Evolutionary conservation across 2,888 invertebrate genomes (phyloP).

Genomic region (Baronia brevicornis): DNA sequence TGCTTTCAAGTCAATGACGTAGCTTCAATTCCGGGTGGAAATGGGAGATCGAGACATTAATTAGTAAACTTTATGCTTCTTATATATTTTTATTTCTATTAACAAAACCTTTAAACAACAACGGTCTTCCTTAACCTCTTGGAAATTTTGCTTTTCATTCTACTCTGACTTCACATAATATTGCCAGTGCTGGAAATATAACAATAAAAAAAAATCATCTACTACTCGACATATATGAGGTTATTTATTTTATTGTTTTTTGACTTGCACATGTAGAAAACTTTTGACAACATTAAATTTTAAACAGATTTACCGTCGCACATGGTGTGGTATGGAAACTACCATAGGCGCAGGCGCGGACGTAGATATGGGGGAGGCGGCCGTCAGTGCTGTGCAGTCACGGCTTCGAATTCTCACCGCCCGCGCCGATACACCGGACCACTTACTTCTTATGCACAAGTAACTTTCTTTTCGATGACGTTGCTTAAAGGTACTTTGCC

Average conservation of each 20-base stretch:
- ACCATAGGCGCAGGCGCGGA: slow-evolving; percentile 27
- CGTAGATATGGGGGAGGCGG: slow-evolving; percentile 48
- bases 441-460: slow-evolving; percentile 67
- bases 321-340: slow-evolving; percentile 51
- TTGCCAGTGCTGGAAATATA: too few relatives aligned
- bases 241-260: neutral
- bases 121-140: too few relatives aligned
- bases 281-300: slow-evolving; percentile 2
- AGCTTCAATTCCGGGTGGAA: too few relatives aligned
- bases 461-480: slow-evolving; percentile 21
- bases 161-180: too few relatives aligned
- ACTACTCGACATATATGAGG: too few relatives aligned
- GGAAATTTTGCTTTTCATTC: too few relatives aligned
- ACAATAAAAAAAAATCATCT: too few relatives aligned
- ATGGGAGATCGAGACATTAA: too few relatives aligned
- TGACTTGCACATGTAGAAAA: neutral
- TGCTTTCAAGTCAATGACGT: too few relatives aligned
- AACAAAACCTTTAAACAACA: too few relatives aligned
- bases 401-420: slow-evolving; percentile 50
- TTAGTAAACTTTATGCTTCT: too few relatives aligned
- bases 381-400: slow-evolving; percentile 46
- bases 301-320: slow-evolving; percentile 77
- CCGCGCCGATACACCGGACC: slow-evolving; percentile 44
- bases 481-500: neutral
- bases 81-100: too few relatives aligned